Conservation (phyloP, 2,113 vertebrate genomes). For the Zosterops borbonicus region DNA sequence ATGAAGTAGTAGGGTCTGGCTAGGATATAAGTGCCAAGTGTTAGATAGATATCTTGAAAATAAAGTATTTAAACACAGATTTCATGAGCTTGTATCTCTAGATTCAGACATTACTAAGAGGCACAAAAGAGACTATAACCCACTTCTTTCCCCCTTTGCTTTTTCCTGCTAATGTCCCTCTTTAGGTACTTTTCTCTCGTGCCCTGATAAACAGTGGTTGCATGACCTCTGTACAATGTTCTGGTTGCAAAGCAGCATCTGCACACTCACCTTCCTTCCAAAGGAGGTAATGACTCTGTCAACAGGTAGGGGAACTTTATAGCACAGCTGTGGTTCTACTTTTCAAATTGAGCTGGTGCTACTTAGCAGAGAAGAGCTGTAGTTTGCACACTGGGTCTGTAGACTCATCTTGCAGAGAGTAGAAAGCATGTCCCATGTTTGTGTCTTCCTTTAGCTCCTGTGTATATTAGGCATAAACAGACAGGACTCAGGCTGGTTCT, state of each 20-base stretch:
- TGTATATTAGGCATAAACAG: background rate
- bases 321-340: background rate
- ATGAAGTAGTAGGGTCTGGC: background rate
- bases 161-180: background rate
- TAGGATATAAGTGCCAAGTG: background rate
- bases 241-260: background rate
- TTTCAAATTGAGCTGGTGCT: background rate
- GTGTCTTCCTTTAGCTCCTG: background rate
- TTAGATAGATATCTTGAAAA: background rate
- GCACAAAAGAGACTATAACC: background rate
- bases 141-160: background rate
- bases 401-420: background rate
- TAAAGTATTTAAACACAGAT: background rate
- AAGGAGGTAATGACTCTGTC: background rate
- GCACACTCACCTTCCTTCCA: background rate
- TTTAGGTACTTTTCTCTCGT: background rate
- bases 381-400: background rate
- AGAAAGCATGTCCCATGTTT: background rate
- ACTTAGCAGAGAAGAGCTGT: background rate
- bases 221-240: accelerated
- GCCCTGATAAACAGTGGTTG: background rate
- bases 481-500: background rate
- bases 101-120: background rate
- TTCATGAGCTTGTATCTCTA: background rate
- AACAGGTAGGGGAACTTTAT: background rate